These are phyloP conservation scores for Callinectes sapidus DNA, from an alignment of 2,888 invertebrate genomes.

Conservation along the genomic window DNA sequence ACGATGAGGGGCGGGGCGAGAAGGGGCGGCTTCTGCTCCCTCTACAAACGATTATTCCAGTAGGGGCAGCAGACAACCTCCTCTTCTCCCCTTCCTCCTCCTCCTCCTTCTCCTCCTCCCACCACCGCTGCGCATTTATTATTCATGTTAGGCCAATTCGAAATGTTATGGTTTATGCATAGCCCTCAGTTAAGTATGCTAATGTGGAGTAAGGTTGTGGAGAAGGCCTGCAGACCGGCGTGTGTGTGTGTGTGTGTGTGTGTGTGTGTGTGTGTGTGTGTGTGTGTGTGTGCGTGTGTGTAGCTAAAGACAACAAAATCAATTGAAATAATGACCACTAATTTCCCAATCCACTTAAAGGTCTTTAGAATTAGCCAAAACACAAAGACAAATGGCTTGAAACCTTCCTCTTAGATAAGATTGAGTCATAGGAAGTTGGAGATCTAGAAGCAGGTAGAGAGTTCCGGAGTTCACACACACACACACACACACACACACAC, in stretches of 20 bases:
- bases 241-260: slow-evolving; percentile 34
- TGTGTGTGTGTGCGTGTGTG: slow-evolving; percentile 28
- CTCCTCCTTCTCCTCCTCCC: neutral
- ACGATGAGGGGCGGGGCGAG: neutral
- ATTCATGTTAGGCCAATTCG: slow-evolving; percentile 26
- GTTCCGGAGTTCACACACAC: no score
- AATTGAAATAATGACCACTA: no score
- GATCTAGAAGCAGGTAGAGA: no score
- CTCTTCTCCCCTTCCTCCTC: neutral
- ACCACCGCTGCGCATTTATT: neutral
- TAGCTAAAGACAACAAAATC: no score
- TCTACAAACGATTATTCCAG: neutral
- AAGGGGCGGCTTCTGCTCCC: neutral
- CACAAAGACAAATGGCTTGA: no score
- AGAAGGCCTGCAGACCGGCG: neutral
- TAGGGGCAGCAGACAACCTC: neutral
- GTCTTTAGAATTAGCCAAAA: no score
- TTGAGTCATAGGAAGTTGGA: no score
- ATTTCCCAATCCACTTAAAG: no score
- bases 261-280: slow-evolving; percentile 37
- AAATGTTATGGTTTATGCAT: slow-evolving; percentile 36
- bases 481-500: no score
- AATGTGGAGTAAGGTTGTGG: slow-evolving; percentile 19
- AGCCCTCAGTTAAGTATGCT: slow-evolving; percentile 12
- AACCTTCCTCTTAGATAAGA: no score